Conservation (phyloP, 37 sponge, comb jelly and placozoan species). For the Agelas oroides region DNA sequence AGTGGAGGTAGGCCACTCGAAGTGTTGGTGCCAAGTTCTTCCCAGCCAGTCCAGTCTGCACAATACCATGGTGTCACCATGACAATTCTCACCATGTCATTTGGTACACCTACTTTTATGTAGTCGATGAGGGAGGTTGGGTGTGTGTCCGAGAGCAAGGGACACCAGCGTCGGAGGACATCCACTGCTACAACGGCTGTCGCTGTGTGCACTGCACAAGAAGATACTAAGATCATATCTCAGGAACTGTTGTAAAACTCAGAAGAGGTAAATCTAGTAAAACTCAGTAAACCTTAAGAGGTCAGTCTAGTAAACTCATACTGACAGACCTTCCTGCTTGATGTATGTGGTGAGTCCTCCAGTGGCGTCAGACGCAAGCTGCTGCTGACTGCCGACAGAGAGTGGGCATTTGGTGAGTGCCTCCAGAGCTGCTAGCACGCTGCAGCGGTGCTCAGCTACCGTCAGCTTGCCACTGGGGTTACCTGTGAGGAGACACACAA, state of each 20-base stretch:
- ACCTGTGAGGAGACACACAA: not conserved
- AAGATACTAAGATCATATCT: not conserved
- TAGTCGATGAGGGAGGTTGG: slow-evolving; percentile 10
- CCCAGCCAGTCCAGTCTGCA: not conserved
- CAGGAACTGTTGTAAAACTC: too few relatives aligned
- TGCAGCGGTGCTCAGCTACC: slow-evolving; percentile 45
- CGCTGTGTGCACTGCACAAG: slow-evolving; percentile 21
- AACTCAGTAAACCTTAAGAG: not conserved
- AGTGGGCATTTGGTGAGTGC: slow-evolving; percentile 43
- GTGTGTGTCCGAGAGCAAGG: not conserved
- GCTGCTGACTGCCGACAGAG: slow-evolving; percentile 24
- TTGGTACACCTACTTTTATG: slow-evolving; percentile 27
- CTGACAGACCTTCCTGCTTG: slow-evolving; percentile 59
- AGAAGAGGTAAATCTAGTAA: not conserved
- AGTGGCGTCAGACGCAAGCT: slow-evolving; percentile 23
- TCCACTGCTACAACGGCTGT: slow-evolving; percentile 4
- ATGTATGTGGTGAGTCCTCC: slow-evolving; percentile 27
- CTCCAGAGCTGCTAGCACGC: slow-evolving; percentile 30
- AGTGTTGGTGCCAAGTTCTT: slow-evolving; percentile 39
- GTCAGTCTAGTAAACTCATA: not conserved
- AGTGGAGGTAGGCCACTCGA: slow-evolving; percentile 36
- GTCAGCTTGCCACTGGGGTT: slow-evolving; percentile 58
- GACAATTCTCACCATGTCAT: too few relatives aligned
- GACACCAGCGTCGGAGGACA: slow-evolving; percentile 27
- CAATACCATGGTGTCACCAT: too few relatives aligned